Evolutionary conservation across 2,797 vertebrate genomes (phyloP), one percentile per base, ranked within the genome.

Genomic region (Acestrorhynchus altus): DNA sequence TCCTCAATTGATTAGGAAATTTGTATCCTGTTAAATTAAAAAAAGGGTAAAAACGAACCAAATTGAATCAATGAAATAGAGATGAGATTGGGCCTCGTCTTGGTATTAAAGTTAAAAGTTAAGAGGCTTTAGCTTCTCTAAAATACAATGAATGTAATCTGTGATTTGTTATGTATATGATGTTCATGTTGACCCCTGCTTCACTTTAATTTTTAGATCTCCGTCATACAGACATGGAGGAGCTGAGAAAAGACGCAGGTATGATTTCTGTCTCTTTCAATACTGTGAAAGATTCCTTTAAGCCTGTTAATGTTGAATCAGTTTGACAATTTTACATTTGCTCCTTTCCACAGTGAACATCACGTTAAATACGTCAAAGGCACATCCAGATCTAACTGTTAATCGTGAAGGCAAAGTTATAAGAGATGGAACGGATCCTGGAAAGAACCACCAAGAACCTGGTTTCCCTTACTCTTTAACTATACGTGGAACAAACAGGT

Each of bases 281-380:
- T 35, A 35, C 31, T 35, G 6, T 2, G 31, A 2, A 35, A 35
- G 2, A 35, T 35, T 35, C 2, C 31, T 35, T 2, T 35, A 35
- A 9, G 51, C n/a, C 24, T 13, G 13, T 13, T 26, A 26, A 26
- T 57, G 24, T 57, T 60, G 1, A 31, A 35, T 8, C 16, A 6
- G 5, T 60, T 5, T 20, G 4, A 57, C 0, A 31, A 6, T 42
- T 40, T 42, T 35, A 54, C 8, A 0, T 8, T 51, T 86, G 83
- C 42, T 51, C 6, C 80, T 18, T 13, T 44, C 54, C 56, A 84
- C 88, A 93, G 92, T 20, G 11, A 80, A 79, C 13, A 35, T 92
- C 70, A 26, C 12, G 5, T 77, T 90, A 18, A 64, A 82, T 1
- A 0, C 0, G 1, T 5, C 40, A 0, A n/a, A 0, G 20, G 1